Evolutionary conservation across 2,888 invertebrate genomes (phyloP), one percentile per base, ranked within the genome.

Genomic region (Pomacea canaliculata): DNA sequence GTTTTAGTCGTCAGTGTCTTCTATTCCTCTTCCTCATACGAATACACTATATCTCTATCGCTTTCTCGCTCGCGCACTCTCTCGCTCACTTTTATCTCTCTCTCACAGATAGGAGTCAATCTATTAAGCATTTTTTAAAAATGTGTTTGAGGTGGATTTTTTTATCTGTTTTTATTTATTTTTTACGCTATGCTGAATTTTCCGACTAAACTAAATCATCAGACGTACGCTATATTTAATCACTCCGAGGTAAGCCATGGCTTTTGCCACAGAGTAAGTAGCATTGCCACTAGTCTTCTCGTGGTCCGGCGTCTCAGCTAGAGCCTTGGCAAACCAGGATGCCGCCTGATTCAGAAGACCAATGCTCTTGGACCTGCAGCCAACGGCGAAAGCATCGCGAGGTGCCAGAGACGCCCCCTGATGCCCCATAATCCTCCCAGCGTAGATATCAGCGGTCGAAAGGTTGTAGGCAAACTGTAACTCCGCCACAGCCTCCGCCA

Each of bases 401-500:
- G 74, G 69, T n/a, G 19, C 46, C 13, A 74, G 74, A 16, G 69
- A 27, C 8, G 74, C 60, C 13, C 74, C 74, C 37, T 48, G 19
- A 27, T 69, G 69, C 19, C 69, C 69, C 69, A 69, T 48, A 49
- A 74, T 49, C 23, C 23, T 49, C 2, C 74, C 74, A 7, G 69
- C 69, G 63, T 74, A 74, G 5, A 74, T 0, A 48, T 69, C 69
- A 68, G 27, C 37, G 48, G 74, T 74, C 68, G 69, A 27, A 3
- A 74, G 68, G 63, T 69, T 62, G 62, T 74, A 74, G 51, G 68
- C n/a, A 19, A 27, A 59, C 69, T 74, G 74, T 10, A 74, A 62
- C 19, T 74, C 74, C 62, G 68, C 69, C 68, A 74, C 18, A 1
- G 74, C 74, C 13, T 27, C 56, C 4, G 69, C 62, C 10, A 60